Conservation (phyloP, 2,888 invertebrate genomes). For the Polydrusus pterygomalis region DNA sequence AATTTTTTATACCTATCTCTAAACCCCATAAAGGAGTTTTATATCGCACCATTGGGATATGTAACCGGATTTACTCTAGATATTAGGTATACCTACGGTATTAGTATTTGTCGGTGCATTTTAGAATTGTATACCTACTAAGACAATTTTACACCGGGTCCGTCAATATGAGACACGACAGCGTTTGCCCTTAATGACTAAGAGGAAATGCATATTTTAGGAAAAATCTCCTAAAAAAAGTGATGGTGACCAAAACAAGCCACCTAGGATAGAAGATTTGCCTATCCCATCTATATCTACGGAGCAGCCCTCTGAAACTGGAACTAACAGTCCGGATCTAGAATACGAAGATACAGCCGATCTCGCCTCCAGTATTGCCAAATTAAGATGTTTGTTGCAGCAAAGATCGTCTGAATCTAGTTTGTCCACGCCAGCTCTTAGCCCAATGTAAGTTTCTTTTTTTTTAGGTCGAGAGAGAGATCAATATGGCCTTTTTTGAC, state of each 20-base stretch:
- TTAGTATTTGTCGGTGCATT: no score
- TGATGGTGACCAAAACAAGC: conserved; percentile 44
- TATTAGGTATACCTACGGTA: no score
- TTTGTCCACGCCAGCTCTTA: conserved; percentile 69
- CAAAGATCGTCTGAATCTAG: conserved; percentile 73
- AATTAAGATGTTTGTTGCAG: conserved; percentile 79
- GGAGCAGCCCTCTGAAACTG: conserved; percentile 59
- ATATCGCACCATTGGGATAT: no score
- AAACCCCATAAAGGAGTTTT: no score
- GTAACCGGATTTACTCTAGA: no score
- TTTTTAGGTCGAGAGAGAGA: background rate
- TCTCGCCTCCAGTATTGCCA: conserved; percentile 83
- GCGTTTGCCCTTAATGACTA: no score
- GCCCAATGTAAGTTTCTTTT: conserved; percentile 67
- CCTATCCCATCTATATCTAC: conserved; percentile 63
- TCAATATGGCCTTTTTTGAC: no score
- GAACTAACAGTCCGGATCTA: conserved; percentile 73
- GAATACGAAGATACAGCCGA: conserved; percentile 84
- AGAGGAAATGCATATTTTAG: conserved; percentile 31
- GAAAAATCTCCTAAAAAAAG: conserved; percentile 53
- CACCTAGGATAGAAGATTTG: conserved; percentile 49
- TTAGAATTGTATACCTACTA: no score
- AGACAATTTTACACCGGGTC: no score
- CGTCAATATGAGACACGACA: no score
- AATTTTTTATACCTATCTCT: no score